Evolutionary conservation across 2,888 invertebrate species (phyloP).

Genomic region (Hecatera dysodea): DNA sequence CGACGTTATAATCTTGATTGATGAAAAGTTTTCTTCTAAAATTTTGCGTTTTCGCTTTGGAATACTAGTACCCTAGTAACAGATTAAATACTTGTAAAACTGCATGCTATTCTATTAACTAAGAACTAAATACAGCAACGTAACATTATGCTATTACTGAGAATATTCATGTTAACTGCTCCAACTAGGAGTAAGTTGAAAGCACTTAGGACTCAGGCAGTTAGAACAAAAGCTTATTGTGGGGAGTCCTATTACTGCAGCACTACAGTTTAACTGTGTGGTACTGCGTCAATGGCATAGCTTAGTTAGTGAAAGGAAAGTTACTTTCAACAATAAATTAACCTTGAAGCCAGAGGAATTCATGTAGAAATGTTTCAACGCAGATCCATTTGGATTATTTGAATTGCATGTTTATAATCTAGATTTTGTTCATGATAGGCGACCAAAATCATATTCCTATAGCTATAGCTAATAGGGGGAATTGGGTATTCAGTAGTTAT

Average conservation of each 20-base stretch:
- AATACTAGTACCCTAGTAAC: too few relatives aligned
- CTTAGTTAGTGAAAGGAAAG: background rate
- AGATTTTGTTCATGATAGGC: too few relatives aligned
- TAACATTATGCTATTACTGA: slow-evolving; percentile 22
- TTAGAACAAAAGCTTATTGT: slow-evolving; percentile 50
- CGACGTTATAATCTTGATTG: too few relatives aligned
- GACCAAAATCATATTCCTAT: too few relatives aligned
- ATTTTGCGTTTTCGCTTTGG: too few relatives aligned
- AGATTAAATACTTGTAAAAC: background rate
- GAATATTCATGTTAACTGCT: slow-evolving; percentile 35
- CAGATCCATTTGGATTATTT: too few relatives aligned
- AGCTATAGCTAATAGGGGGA: too few relatives aligned
- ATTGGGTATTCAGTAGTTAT: too few relatives aligned
- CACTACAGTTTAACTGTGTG: background rate
- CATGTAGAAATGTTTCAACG: background rate
- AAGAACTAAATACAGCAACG: background rate
- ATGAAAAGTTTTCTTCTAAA: too few relatives aligned
- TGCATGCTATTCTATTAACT: slow-evolving; percentile 9
- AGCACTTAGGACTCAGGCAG: slow-evolving; percentile 49
- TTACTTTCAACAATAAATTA: background rate
- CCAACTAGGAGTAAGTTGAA: slow-evolving; percentile 27
- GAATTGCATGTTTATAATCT: too few relatives aligned
- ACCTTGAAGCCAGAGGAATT: background rate
- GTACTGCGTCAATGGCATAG: background rate
- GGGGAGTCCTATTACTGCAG: slow-evolving; percentile 11